Base-by-base conservation (phyloP, 1,140 invertebrate genomes). In the Homalodisca vitripennis region DNA sequence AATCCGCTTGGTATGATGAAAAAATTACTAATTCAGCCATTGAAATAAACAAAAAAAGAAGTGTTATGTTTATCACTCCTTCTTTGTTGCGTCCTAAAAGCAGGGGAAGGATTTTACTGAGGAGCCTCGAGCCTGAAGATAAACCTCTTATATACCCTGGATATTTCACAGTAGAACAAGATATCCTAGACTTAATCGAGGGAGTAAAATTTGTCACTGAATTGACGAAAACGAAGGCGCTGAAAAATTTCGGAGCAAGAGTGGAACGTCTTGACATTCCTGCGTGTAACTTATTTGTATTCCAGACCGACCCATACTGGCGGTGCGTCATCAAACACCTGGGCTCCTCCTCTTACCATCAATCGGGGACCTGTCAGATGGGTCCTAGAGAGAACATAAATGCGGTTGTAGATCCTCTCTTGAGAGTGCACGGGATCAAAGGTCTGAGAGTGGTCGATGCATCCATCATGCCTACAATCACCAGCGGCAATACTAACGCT, bases 281-380 rank as follows among this genome's bases (percentile, higher is more conserved):
- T 0, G 92, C 91, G n/a, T 95, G 93, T 76, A 87, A 84, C 70
- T 83, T 89, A 34, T 81, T 85, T 26, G 83, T 84, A 71, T 92
- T 92, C 75, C 86, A 84, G 17, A 87, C 87, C 1, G 91, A 94
- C 70, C 84, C 84, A 1, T 95, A 94, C 74, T 88, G 92, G 82
- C 92, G 92, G 74, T 95, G 93, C 76, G 88, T 92, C 74, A 89
- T 92, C 14, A 81, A 92, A 24, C 91, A 91, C 24, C 89, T 93
- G 53, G 88, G 90, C 0, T 91, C 92, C 87, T 94, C 92, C 1
- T 89, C 94, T 69, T 94, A 93, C 76, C 91, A 92, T 83, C 90
- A 90, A 0, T 86, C 88, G 29, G 90, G 90, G 10, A 93, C 91
- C 0, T 86, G 88, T 20, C 92, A 91, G 78, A 95, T 96, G 93